Conservation (phyloP, 2,797 vertebrate species). For the Xenentodon cancila region DNA sequence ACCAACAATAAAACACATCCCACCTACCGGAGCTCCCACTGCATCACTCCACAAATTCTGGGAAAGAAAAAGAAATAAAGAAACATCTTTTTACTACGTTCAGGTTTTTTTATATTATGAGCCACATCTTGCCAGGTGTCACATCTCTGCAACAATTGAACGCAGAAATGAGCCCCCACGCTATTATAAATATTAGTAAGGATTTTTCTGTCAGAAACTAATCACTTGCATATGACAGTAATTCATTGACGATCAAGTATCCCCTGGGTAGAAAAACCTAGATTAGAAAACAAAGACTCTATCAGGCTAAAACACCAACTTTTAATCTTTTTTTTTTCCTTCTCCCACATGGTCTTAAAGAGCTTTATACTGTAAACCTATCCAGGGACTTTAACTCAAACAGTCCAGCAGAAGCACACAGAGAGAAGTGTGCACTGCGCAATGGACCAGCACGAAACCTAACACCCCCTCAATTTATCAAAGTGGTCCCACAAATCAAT, state of each 20-base stretch:
- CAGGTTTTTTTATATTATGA: constrained; percentile 44
- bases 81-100: constrained; percentile 10
- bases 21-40: constrained; percentile 19
- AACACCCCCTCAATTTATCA: constrained; percentile 81
- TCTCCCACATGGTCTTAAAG: no score
- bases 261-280: not conserved
- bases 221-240: constrained; percentile 41
- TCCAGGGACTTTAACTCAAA: constrained; percentile 32
- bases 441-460: constrained; percentile 54
- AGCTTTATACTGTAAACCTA: constrained; percentile 4
- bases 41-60: constrained; percentile 3
- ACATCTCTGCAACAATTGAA: no score
- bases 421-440: constrained; percentile 36
- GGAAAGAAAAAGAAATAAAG: constrained; percentile 4
- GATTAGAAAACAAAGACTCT: not conserved
- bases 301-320: no score
- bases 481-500: constrained; percentile 82
- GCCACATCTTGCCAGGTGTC: not conserved
- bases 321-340: no score
- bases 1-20: constrained; percentile 20
- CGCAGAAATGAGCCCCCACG: no score
- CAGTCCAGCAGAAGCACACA: constrained; percentile 23
- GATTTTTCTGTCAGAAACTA: constrained; percentile 34
- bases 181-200: not conserved
- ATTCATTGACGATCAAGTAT: constrained; percentile 16